Evolutionary conservation across 2,797 vertebrate genomes (phyloP), one percentile per base, ranked within the genome.

Genomic region (Anas georgica): DNA sequence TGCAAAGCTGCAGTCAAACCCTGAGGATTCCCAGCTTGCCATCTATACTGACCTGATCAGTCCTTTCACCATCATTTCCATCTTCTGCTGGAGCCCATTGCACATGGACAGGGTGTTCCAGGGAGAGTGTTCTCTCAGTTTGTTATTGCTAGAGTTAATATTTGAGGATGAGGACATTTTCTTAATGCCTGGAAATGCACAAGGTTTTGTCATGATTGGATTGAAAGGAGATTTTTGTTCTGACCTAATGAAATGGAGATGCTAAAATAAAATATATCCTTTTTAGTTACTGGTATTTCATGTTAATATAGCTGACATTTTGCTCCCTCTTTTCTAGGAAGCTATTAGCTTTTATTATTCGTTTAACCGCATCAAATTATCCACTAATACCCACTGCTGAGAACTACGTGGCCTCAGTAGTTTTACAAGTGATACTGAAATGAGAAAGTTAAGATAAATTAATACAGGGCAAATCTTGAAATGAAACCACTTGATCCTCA

Each of bases 1-100:
- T 17, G 22, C 68, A 59, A 31, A 72, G 26, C 62, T 1, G 1
- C 12, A 7, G 15, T 33, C 0, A 0, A 3, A 1, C 0, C 1
- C 28, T 41, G 37, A 43, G 11, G 26, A 17, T 48, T 75, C 39
- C 48, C 66, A 15, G 43, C 54, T 64, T 28, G 33, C 43, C 2
- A 1, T 54, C 58, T 66, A 2, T 21, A 46, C 11, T 28, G 60
- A 23, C 33, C 16, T 21, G 26, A 17, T 58, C 10, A 18, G 31
- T 25, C 48, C 31, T 45, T 48, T 6, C 23, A 41, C 16, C 20
- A 8, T 31, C 46, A 2, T 69, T 70, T n/a, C 21, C 12, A 9
- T 12, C 18, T 80, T 68, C 63, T 45, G 7, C 54, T 23, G 25
- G 21, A 66, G 12, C 28, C n/a, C 41, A 26, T 23, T 33, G 28